Base-by-base conservation (phyloP, 2,113 vertebrate species). In the Orcinus orca region DNA sequence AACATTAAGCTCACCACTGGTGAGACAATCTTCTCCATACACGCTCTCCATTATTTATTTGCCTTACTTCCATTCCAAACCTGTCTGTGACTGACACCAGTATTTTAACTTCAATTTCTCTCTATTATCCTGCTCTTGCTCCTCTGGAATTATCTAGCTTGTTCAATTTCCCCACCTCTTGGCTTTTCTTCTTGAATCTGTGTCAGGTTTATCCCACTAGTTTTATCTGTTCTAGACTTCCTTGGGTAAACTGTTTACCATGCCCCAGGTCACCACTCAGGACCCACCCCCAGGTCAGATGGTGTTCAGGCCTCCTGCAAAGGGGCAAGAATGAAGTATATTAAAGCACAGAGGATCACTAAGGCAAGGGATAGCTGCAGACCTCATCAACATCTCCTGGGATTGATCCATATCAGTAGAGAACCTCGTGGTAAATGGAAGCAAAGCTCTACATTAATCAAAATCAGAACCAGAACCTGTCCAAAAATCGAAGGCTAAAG, bases 251-350 rank as follows among this genome's bases (percentile, higher is more conserved):
- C 3, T 81, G 21, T 6, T 73, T 73, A 58, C 14, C 4, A 26
- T 8, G 18, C 2, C 2, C 63, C 26, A 12, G 2, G 20, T 81
- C 9, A 50, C 81, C 71, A 26, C 2, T 81, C 5, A 84, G 41
- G 10, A 85, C 3, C 4, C 14, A 25, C 15, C 29, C 53, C 3
- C 18, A 29, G 13, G 62, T 12, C 12, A 63, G 25, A 90, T 0
- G 50, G 13, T 53, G 14, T 8, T 3, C 5, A 63, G 15, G 25
- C 14, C 31, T 47, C 15, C 20, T 53, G 21, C 17, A 55, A 81
- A 71, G 8, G 1, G 1, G 3, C 18, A 55, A 17, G 8, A 21
- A 0, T 50, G 47, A 86, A 9, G 4, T 1, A 55, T 5, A 74
- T 15, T 25, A 90, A 44, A 77, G 4, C 4, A 77, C 21, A 77